Base-by-base conservation (phyloP, 2,888 invertebrate species). In the Aleiodes testaceus region DNA sequence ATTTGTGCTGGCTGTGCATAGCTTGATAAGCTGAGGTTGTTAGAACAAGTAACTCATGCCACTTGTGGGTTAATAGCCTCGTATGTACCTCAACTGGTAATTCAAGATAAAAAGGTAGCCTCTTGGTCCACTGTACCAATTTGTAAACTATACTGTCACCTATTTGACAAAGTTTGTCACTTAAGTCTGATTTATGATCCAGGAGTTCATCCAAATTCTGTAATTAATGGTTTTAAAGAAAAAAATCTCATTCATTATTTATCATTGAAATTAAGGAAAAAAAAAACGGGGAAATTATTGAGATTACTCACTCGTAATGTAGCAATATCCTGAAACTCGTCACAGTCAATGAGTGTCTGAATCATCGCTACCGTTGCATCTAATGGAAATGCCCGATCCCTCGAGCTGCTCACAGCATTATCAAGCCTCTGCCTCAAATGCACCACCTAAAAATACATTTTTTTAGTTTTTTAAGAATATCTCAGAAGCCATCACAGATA, bases 61-160 rank as follows among this genome's bases (percentile, higher is more conserved):
- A 99, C 89, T 98, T 97, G 89, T 97, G 97, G 85, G 98, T 98
- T 84, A 99, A 90, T 80, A 99, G 91, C 89, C 96, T 94, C 76
- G 98, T 98, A 88, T 97, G 97, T 80, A 96, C 95, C 89, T 97
- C 96, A 83, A 98, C 96, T 66, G 98, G 98, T 80, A 99, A 93
- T 89, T 98, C 97, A 88, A 94, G 91, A 88, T 98, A 99, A 89
- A 99, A 99, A 72, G 99, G 98, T 88, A 99, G 90, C 89, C 97
- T 93, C 89, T 98, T 98, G 83, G 98, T 98, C 99, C 99, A 99
- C 88, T 97, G 97, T 79, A 99, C 98, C 90, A 99, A 92, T 89
- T 98, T 97, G 90, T 96, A 97, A 72, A 99, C 98, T 84, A 99
- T 98, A 79, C 97, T 97, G 90, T 99, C 98, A 66, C 98, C 98